Evolutionary conservation across 2,888 invertebrate species (phyloP).

Genomic region (Tryphoninae sp.): DNA sequence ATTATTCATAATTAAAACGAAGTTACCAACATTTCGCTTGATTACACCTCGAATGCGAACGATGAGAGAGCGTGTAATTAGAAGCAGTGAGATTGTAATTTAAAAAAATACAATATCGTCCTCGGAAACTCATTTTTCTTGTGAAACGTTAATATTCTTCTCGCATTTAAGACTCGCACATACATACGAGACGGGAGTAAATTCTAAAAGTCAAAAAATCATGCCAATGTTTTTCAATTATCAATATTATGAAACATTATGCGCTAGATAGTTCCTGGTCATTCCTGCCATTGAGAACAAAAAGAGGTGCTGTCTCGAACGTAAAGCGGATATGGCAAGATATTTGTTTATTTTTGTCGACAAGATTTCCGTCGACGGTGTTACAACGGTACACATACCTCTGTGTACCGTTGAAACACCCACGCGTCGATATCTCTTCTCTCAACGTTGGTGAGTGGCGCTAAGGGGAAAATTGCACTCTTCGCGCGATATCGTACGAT

Average conservation of each 20-base stretch:
- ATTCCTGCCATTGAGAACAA: constrained; percentile 12
- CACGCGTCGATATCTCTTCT: background rate
- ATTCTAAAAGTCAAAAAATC: background rate
- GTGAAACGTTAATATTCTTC: constrained; percentile 29
- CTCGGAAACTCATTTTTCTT: constrained; percentile 33
- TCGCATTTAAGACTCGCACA: constrained; percentile 8
- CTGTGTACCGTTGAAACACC: constrained; percentile 3
- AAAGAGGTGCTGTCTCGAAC: background rate
- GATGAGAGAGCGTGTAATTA: constrained; percentile 48
- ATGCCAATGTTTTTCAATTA: background rate
- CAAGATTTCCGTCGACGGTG: too few species aligned
- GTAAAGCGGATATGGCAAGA: background rate
- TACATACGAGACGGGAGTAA: constrained; percentile 1
- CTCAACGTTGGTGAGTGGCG: constrained; percentile 19
- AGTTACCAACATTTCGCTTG: constrained; percentile 67
- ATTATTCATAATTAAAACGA: constrained; percentile 67
- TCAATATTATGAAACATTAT: background rate
- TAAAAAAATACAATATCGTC: constrained; percentile 49
- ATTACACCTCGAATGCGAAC: constrained; percentile 63
- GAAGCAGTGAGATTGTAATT: constrained; percentile 47
- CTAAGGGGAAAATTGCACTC: constrained; percentile 47
- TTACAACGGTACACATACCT: background rate
- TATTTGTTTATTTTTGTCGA: constrained; percentile 12
- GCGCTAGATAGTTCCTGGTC: background rate
- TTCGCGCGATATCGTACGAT: constrained; percentile 29